Percentiles rank a stretch among this genome's conserved stretches.
These are phyloP conservation scores for Sarotherodon lohbergeri DNA, from an alignment of 2,113 vertebrate species.

Conservation along the genomic window DNA sequence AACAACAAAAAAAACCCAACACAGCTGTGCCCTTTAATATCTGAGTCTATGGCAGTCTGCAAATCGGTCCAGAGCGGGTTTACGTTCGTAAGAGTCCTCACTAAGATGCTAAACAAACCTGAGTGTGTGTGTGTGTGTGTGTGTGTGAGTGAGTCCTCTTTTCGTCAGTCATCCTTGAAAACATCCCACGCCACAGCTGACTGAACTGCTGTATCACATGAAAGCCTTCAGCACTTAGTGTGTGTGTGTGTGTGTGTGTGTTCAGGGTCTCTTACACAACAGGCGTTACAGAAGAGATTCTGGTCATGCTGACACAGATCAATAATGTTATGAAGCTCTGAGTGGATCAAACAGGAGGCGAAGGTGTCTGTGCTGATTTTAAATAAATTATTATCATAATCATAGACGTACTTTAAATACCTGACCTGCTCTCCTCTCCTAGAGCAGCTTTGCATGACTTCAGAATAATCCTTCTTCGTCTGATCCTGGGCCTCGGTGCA, in stretches of 20 bases:
- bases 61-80: neutral
- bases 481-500: neutral
- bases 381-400: neutral
- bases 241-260: neutral
- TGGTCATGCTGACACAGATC: neutral
- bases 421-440: neutral
- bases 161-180: constrained; percentile 1
- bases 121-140: neutral
- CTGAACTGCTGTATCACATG: constrained; percentile 9
- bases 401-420: neutral
- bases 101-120: too few relatives aligned
- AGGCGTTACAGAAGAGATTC: neutral
- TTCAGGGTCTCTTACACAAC: constrained; percentile 12
- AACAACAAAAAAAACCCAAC: neutral
- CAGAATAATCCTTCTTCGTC: neutral
- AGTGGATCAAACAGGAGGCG: neutral
- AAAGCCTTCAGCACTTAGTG: neutral
- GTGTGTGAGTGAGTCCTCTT: neutral
- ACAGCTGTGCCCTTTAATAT: neutral
- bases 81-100: neutral
- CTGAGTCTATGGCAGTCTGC: neutral
- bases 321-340: neutral
- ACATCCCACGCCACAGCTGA: constrained; percentile 13
- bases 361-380: neutral
- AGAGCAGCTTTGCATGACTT: neutral